Percentiles rank a stretch among this genome's conserved stretches.
Conservation (phyloP, 2,113 vertebrate species). For the Archocentrus centrarchus region DNA sequence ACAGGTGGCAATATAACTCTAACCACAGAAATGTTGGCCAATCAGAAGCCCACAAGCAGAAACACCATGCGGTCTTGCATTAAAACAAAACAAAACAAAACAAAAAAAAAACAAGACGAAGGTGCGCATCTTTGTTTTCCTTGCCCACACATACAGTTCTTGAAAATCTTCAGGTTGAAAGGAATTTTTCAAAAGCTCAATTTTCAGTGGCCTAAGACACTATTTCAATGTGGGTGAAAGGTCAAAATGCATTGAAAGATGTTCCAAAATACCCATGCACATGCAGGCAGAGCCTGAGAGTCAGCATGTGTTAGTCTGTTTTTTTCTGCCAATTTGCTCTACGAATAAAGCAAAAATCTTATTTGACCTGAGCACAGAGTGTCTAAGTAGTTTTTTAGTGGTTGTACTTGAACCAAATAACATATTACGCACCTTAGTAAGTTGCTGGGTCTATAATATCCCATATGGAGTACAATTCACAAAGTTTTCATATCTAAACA, state of each 20-base stretch:
- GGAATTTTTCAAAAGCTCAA: not conserved
- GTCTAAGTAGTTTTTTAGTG: not conserved
- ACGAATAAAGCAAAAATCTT: not conserved
- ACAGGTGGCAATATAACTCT: too few relatives aligned
- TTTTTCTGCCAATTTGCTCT: not conserved
- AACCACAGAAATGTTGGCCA: too few relatives aligned
- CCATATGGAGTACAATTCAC: not conserved
- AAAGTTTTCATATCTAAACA: not conserved
- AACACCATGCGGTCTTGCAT: not conserved
- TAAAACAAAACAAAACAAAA: too few relatives aligned
- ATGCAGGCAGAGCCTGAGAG: not conserved
- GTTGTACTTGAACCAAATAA: not conserved
- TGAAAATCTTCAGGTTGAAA: not conserved
- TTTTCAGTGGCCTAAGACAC: not conserved
- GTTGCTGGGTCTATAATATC: not conserved
- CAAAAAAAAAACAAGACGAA: not conserved
- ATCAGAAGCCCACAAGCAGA: not conserved
- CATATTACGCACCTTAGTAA: not conserved
- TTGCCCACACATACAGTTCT: not conserved
- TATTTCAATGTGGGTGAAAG: not conserved
- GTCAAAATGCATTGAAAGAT: not conserved
- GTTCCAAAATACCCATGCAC: not conserved
- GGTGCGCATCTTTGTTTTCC: not conserved
- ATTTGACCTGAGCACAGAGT: not conserved
- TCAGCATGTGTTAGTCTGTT: not conserved